Evolutionary conservation across 2,888 invertebrate genomes (phyloP).

Genomic region (Dusona sp.): DNA sequence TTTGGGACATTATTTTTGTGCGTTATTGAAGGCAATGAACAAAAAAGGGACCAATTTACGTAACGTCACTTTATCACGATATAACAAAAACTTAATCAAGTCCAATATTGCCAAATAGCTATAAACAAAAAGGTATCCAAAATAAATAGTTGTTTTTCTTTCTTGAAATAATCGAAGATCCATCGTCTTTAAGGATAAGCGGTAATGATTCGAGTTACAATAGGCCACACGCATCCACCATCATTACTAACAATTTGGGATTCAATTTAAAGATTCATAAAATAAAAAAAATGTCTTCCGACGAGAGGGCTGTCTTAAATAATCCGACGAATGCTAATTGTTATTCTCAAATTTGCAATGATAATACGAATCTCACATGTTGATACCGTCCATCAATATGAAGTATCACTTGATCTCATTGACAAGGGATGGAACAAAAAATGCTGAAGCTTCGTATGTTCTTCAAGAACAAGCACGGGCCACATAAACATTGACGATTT

Average conservation of each 20-base stretch:
- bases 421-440: neutral
- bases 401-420: slow-evolving; percentile 2
- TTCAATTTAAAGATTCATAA: too few relatives aligned
- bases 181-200: neutral
- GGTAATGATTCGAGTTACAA: neutral
- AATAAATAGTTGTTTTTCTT: neutral
- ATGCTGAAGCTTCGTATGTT: neutral
- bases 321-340: neutral
- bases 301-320: neutral
- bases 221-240: too few relatives aligned
- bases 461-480: neutral
- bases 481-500: slow-evolving; percentile 17
- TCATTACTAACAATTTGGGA: too few relatives aligned
- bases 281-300: too few relatives aligned
- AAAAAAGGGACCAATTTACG: neutral
- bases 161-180: neutral
- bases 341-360: neutral
- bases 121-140: neutral
- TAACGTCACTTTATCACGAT: neutral
- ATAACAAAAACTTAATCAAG: neutral
- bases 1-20: slow-evolving; percentile 18
- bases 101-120: neutral
- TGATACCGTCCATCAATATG: neutral
- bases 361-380: neutral
- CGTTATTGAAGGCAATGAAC: slow-evolving; percentile 52